Conservation (phyloP, 2,888 invertebrate genomes). For the Cremastobaeus sp. region DNA sequence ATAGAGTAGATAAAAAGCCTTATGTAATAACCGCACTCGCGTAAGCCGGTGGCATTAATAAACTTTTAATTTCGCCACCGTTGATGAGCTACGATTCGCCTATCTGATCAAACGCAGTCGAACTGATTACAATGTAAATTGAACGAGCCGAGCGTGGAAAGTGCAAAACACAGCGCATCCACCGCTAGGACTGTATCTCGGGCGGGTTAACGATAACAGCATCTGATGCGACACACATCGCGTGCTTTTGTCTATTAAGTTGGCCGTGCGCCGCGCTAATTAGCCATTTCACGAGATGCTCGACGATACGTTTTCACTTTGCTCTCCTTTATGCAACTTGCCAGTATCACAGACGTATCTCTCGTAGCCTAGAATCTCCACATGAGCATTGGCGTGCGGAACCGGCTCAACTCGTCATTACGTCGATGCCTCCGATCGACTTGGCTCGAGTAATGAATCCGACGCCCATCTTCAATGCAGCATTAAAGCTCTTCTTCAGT, state of each 20-base stretch:
- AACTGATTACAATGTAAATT: slow-evolving; percentile 20
- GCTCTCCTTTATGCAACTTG: slow-evolving; percentile 35
- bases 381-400: slow-evolving; percentile 40
- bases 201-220: slow-evolving; percentile 12
- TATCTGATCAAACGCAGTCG: slow-evolving; percentile 2
- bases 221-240: slow-evolving; percentile 34
- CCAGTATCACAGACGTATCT: slow-evolving; percentile 29
- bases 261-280: slow-evolving; percentile 38
- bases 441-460: slow-evolving; percentile 25
- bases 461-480: slow-evolving; percentile 21
- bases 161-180: background rate
- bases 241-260: slow-evolving; percentile 55
- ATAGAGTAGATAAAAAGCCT: too few relatives aligned
- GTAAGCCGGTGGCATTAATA: too few relatives aligned
- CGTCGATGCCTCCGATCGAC: slow-evolving; percentile 4
- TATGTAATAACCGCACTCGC: too few relatives aligned
- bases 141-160: slow-evolving; percentile 3
- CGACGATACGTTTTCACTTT: slow-evolving; percentile 46
- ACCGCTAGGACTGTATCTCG: slow-evolving; percentile 6
- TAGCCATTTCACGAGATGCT: slow-evolving; percentile 48
- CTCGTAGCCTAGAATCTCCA: slow-evolving; percentile 45
- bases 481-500: slow-evolving; percentile 11
- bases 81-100: background rate
- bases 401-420: slow-evolving; percentile 24
- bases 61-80: too few relatives aligned